A percentile compares a stretch with the other conserved stretches of the same genome.
Conservation (phyloP, 2,113 vertebrate species). For the Dicerorhinus sumatrensis region DNA sequence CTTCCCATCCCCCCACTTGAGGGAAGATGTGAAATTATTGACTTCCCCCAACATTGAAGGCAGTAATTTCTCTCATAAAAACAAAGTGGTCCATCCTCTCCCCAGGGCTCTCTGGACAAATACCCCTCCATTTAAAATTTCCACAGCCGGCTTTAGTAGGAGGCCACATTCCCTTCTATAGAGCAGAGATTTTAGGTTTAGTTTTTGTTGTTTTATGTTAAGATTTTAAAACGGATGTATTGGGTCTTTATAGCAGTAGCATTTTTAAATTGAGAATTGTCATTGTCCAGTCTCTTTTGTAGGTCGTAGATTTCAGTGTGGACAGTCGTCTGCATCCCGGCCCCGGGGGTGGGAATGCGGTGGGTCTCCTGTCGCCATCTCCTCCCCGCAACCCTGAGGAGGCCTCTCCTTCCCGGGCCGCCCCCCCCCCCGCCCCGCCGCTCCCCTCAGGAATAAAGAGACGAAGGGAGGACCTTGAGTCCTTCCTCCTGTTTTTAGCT, state of each 20-base stretch:
- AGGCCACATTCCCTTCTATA: background rate
- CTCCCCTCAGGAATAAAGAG: background rate
- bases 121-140: background rate
- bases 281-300: background rate
- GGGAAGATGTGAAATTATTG: background rate
- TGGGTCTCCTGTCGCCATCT: background rate
- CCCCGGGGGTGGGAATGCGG: too few species aligned
- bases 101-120: background rate
- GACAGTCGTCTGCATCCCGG: accelerated
- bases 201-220: background rate
- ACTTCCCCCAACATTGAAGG: accelerated
- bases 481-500: background rate
- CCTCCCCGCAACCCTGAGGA: background rate
- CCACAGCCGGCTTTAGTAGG: background rate
- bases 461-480: accelerated
- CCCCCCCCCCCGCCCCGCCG: too few species aligned
- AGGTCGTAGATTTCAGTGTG: background rate
- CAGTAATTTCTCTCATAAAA: background rate
- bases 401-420: background rate
- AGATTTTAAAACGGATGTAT: background rate
- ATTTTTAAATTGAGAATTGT: background rate
- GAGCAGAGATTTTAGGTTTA: background rate
- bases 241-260: background rate
- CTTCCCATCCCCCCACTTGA: background rate
- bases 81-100: background rate